Evolutionary conservation across 2,113 vertebrate genomes (phyloP), one percentile per base, ranked within the genome.

Genomic region (Gavia stellata): DNA sequence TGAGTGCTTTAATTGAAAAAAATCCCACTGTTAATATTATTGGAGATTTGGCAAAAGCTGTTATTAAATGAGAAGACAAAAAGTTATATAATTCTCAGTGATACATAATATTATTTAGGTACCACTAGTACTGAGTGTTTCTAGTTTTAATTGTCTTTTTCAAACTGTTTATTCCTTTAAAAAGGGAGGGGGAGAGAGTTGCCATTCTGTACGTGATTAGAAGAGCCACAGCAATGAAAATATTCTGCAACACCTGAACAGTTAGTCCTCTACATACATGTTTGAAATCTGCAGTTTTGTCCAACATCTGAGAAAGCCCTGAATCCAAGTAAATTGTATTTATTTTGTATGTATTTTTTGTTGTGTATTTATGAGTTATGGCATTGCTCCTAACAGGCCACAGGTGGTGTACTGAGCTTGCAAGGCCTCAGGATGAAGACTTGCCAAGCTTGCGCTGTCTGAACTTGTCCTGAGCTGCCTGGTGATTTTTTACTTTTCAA

Each of bases 161-260:
- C 4, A n/a, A 78, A 42, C 5, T 23, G 3, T 42, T 81, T 55
- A 61, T 73, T 92, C 7, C 53, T 81, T 84, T 12, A 47, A 63
- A 81, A 83, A 9, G 4, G 10, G 9, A 33, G 8, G 3, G 3
- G 23, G 11, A 40, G 3, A 47, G 1, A 2, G 2, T 31, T 80
- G 11, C 4, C 10, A 25, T 65, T 68, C 24, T 52, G 2, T 63
- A 17, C 7, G 26, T 68, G 23, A 65, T 53, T 59, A 52, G 17
- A 90, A 72, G 33, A 45, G 12, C 15, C 1, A 1, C 12, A 82
- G n/a, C 50, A 61, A 10, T 6, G 31, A 65, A 88, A 86, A 68
- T 12, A 55, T 26, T 40, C 25, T 50, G 15, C 17, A 59, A 26
- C 10, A 66, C 2, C 23, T 53, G 19, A 85, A 28, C 3, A 40